phyloP scores from a whole-genome alignment of 2,888 invertebrate genomes.

The Dryobotodes eremita region DNA sequence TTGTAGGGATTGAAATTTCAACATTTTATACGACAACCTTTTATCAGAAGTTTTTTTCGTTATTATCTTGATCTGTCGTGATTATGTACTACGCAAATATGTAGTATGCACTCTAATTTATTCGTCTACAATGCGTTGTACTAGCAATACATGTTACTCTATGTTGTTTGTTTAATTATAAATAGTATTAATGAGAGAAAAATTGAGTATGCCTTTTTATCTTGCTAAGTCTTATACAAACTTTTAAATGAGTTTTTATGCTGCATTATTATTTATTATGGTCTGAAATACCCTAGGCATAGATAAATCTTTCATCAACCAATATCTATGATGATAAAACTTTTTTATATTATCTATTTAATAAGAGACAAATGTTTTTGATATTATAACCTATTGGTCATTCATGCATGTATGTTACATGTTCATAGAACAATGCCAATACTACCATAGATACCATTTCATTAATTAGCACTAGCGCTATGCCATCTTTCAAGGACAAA shows the following conservation, averaged over 20 bases:
- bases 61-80: constrained; percentile 24
- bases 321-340: not conserved
- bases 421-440: not conserved
- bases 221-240: not conserved
- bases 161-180: constrained; percentile 41
- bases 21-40: constrained; percentile 6
- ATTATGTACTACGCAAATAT: constrained; percentile 36
- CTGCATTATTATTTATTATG: not conserved
- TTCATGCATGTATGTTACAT: not conserved
- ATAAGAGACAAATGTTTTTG: not conserved
- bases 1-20: constrained; percentile 5
- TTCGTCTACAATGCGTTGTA: constrained; percentile 23
- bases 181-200: constrained; percentile 14
- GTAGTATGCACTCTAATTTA: constrained; percentile 12
- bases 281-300: not conserved
- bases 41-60: constrained; percentile 2
- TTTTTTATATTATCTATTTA: not conserved
- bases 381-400: no score
- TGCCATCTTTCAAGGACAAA: constrained; percentile 3
- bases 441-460: not conserved
- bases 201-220: not conserved
- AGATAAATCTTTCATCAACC: constrained; percentile 16
- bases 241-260: not conserved
- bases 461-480: not conserved
- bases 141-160: not conserved